phyloP scores from a whole-genome alignment of 2,113 vertebrate genomes.

The Toxotes chatareus region DNA sequence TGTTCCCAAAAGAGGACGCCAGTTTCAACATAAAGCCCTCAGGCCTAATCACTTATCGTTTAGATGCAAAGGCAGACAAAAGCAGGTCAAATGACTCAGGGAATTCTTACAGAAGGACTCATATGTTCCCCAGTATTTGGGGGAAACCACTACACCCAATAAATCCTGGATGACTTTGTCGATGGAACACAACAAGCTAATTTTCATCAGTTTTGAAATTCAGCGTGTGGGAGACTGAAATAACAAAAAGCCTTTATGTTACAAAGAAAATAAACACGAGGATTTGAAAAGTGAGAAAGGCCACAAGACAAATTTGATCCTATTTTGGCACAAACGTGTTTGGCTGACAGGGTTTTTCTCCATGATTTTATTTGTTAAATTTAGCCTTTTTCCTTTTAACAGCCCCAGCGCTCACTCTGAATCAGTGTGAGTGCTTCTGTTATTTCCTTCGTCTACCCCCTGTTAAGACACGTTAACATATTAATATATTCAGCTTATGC shows the following conservation, averaged over 20 bases:
- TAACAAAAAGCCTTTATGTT: neutral
- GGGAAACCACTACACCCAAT: conserved; percentile 53
- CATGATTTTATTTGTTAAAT: neutral
- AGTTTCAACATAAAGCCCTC: conserved; percentile 32
- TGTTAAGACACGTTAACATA: neutral
- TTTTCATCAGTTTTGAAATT: conserved; percentile 41
- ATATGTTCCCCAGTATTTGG: conserved; percentile 49
- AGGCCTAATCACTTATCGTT: conserved; percentile 42
- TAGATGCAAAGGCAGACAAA: conserved; percentile 26
- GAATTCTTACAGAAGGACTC: conserved; percentile 62
- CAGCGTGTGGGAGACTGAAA: conserved; percentile 4
- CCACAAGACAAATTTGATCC: conserved; percentile 1
- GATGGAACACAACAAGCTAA: conserved; percentile 57
- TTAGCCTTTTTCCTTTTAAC: neutral
- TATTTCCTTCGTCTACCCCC: neutral
- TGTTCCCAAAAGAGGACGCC: conserved; percentile 16
- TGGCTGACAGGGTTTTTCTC: neutral
- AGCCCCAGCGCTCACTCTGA: neutral
- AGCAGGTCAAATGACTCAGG: conserved; percentile 61
- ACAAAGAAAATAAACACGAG: neutral
- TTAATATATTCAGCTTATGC: neutral
- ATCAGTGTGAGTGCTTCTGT: neutral
- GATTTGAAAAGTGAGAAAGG: neutral
- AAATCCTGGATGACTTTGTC: conserved; percentile 55
- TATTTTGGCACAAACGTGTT: neutral